Evolutionary conservation across 2,113 vertebrate genomes (phyloP).

Genomic region (Pterophyllum scalare): DNA sequence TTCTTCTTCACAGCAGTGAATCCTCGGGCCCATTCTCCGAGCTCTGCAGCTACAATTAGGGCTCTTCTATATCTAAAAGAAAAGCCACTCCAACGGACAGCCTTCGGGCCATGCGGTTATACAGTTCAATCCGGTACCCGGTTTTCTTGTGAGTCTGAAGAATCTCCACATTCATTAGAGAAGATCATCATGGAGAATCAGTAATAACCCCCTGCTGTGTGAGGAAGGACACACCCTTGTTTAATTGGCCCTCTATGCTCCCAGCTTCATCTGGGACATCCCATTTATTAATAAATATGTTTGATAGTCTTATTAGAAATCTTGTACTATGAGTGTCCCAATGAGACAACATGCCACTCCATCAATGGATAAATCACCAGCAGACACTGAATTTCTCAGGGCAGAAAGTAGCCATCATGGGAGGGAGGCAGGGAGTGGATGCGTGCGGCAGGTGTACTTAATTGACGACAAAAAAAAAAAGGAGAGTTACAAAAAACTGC

Average conservation of each 20-base stretch:
- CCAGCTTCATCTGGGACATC: background rate
- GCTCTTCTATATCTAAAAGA: background rate
- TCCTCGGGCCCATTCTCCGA: background rate
- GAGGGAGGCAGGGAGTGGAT: background rate
- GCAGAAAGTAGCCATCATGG: background rate
- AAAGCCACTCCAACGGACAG: background rate
- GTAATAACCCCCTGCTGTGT: background rate
- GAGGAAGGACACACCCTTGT: background rate
- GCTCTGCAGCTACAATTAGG: constrained; percentile 18
- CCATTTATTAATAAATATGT: background rate
- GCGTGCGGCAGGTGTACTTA: background rate
- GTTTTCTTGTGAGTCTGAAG: background rate
- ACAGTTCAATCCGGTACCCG: background rate
- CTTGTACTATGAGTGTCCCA: background rate
- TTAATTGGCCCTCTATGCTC: constrained; percentile 8
- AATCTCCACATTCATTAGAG: constrained; percentile 1
- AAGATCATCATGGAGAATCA: background rate
- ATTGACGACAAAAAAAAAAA: background rate
- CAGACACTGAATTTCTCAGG: background rate
- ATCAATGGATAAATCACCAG: background rate
- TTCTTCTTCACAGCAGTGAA: constrained; percentile 22
- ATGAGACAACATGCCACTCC: background rate
- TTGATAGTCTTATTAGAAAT: background rate
- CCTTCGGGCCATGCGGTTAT: background rate
- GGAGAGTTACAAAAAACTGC: background rate